Percentiles rank a stretch among this genome's conserved stretches.
Evolutionary conservation across 2,888 invertebrate species (phyloP).

Genomic region (Apamea anceps): DNA sequence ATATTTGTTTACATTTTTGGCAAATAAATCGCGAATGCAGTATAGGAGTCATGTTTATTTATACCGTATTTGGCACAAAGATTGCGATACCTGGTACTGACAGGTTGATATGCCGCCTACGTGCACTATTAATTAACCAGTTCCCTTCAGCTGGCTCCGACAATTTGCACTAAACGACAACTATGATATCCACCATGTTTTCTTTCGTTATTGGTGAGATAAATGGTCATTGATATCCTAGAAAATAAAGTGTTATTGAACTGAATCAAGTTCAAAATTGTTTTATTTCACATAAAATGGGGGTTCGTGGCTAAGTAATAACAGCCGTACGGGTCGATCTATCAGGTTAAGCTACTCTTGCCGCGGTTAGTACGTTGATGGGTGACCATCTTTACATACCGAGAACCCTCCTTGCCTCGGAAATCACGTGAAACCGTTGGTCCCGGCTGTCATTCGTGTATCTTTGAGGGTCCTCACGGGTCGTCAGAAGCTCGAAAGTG

Average conservation of each 20-base stretch:
- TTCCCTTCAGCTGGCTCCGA: slow-evolving; percentile 40
- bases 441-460: no score
- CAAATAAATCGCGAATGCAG: no score
- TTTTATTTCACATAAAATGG: neutral
- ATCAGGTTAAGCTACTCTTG: no score
- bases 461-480: no score
- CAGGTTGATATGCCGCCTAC: slow-evolving; percentile 61
- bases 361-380: no score
- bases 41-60: slow-evolving; percentile 59
- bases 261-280: neutral
- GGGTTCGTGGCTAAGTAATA: no score
- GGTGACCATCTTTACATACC: no score
- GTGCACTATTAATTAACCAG: slow-evolving; percentile 59
- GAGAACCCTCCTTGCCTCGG: no score
- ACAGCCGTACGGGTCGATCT: no score
- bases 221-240: slow-evolving; percentile 27
- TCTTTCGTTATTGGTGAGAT: slow-evolving; percentile 15
- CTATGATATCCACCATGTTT: slow-evolving; percentile 35
- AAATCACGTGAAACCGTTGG: no score
- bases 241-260: neutral
- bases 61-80: slow-evolving; percentile 62
- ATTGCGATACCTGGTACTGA: slow-evolving; percentile 60
- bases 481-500: no score
- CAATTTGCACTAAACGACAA: slow-evolving; percentile 48
- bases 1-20: no score